Percentiles rank a stretch among this genome's conserved stretches.
These are phyloP conservation scores for Sebastes goodei DNA, from an alignment of 2,797 vertebrate genomes.

Conservation along the genomic window DNA sequence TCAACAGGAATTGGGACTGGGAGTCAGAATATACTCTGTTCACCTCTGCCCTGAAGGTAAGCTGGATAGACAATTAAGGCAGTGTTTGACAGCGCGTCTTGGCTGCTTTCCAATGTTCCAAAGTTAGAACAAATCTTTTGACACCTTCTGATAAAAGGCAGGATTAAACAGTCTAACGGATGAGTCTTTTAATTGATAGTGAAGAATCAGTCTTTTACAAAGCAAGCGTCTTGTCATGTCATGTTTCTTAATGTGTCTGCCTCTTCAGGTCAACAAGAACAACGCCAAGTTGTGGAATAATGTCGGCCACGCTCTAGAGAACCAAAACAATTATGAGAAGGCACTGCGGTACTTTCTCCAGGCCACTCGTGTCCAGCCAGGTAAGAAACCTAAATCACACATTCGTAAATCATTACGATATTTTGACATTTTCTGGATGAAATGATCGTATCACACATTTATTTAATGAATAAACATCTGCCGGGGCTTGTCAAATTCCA, in stretches of 20 bases:
- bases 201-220: not conserved
- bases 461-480: not conserved
- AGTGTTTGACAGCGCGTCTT: not conserved
- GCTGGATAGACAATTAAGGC: not conserved
- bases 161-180: not conserved
- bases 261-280: conserved; percentile 94
- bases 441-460: not conserved
- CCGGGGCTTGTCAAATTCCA: not conserved
- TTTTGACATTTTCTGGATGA: not conserved
- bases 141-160: not conserved
- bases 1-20: conserved; percentile 98
- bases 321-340: conserved; percentile 93
- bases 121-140: not conserved
- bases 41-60: conserved; percentile 96
- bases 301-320: conserved; percentile 96
- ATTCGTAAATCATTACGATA: not conserved
- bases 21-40: conserved; percentile 98
- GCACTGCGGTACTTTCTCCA: conserved; percentile 95
- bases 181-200: not conserved
- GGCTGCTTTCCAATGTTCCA: not conserved
- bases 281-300: conserved; percentile 99
- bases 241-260: not conserved
- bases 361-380: conserved; percentile 96
- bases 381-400: conserved; percentile 72
- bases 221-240: not conserved